These are phyloP conservation scores for Prochilodus magdalenae DNA, from an alignment of 2,113 vertebrate genomes.

Conservation along the genomic window DNA sequence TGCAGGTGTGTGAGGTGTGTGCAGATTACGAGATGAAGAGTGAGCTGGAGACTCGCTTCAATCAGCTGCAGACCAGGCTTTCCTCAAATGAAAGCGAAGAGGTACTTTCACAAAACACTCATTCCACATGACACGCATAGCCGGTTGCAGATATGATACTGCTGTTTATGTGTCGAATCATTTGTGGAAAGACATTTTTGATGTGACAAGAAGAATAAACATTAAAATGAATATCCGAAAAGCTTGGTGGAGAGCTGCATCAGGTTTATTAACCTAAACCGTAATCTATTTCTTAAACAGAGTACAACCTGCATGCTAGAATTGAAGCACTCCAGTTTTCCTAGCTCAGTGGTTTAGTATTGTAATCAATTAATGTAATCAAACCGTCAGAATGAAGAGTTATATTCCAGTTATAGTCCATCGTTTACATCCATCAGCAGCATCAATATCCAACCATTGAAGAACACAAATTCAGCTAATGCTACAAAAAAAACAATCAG, in stretches of 20 bases:
- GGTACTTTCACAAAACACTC: slow-evolving; percentile 58
- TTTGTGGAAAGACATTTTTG: no score
- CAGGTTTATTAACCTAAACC: slow-evolving; percentile 86
- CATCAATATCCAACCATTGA: no score
- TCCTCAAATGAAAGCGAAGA: slow-evolving; percentile 75
- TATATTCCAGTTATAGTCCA: no score
- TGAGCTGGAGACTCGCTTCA: slow-evolving; percentile 82
- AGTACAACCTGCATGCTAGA: background rate
- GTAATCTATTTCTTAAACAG: slow-evolving; percentile 62
- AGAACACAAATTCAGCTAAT: no score
- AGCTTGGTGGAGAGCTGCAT: slow-evolving; percentile 85
- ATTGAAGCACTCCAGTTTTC: no score
- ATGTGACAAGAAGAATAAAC: no score
- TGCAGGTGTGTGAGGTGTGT: slow-evolving; percentile 81
- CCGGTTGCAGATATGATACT: background rate
- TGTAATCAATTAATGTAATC: no score
- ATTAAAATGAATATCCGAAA: no score
- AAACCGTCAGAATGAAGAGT: no score
- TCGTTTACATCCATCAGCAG: no score
- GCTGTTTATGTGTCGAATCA: background rate
- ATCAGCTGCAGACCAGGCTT: slow-evolving; percentile 82
- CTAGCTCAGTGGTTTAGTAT: no score
- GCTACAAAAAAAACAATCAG: no score
- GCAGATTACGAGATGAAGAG: slow-evolving; percentile 77
- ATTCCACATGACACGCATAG: background rate